phyloP scores from a whole-genome alignment of 2,888 invertebrate genomes.

The Sicus ferrugineus region DNA sequence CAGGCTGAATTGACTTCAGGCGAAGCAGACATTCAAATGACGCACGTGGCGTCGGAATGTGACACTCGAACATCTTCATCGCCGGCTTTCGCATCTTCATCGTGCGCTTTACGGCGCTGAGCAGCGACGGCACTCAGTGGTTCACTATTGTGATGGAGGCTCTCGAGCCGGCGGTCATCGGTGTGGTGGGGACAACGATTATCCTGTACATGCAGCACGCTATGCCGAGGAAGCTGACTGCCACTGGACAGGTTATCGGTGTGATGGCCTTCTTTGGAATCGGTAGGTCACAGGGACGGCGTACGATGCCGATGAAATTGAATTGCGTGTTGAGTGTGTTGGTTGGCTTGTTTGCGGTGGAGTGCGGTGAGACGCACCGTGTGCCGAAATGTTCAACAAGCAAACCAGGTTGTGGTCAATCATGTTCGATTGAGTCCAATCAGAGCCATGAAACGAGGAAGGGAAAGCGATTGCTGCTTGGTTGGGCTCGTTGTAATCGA shows the following conservation, averaged over 20 bases:
- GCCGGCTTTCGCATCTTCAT: constrained; percentile 84
- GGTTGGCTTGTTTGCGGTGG: neutral
- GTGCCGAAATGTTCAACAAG: neutral
- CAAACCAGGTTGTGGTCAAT: constrained; percentile 5
- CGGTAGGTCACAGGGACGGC: constrained; percentile 63
- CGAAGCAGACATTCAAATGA: neutral
- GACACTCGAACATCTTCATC: constrained; percentile 81
- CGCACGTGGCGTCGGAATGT: neutral
- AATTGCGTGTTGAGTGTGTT: neutral
- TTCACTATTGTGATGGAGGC: constrained; percentile 76
- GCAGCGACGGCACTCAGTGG: constrained; percentile 67
- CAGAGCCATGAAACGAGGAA: neutral
- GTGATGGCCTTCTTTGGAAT: constrained; percentile 82
- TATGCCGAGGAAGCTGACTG: constrained; percentile 78
- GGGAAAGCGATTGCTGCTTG: neutral
- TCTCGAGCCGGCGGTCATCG: constrained; percentile 78
- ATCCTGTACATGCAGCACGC: constrained; percentile 83
- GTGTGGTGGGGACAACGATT: constrained; percentile 81
- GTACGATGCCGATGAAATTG: neutral
- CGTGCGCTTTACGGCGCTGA: constrained; percentile 74
- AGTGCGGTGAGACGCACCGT: neutral
- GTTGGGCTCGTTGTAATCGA: no score
- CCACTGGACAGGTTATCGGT: constrained; percentile 80
- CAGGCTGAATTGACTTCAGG: neutral
- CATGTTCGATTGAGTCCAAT: neutral